Evolutionary conservation across 2,797 vertebrate species (phyloP), one percentile per base, ranked within the genome.

Genomic region (Rhodeus uyekii): DNA sequence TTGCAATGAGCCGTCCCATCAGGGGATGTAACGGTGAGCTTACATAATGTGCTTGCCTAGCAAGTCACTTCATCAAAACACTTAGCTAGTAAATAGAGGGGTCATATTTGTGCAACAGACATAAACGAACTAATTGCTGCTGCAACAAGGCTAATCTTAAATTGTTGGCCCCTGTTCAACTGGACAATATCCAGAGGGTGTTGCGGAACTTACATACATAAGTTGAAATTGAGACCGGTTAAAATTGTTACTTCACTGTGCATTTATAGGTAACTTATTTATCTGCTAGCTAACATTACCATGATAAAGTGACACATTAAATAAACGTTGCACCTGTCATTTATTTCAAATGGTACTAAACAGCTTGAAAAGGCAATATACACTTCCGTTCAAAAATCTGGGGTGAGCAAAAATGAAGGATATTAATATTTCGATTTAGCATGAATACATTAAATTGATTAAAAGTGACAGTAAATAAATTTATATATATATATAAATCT

Each of bases 221-320:
- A 44, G 4, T 0, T 46, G 38, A 60, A 46, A 34, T 6, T 60
- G 53, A 72, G 50, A 32, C 24, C 2, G 2, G 53, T 34, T 46
- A 18, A 72, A 80, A 44, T 12, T 0, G 53, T 80, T 44, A 80
- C 78, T 60, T 80, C 29, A 80, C 29, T 27, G 48, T 32, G 44
- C 71, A 65, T 36, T 74, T 74, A 81, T 38, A 74, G 80, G 4
- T 24, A 55, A 81, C 61, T 55, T 65, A 75, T 75, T 50, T 74
- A 48, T 65, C 60, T 32, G 18, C n/a, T 29, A 39, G 44, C 36
- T 60, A 80, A 80, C 38, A 39, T 60, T 24, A 71, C 46, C 50
- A 16, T 42, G 69, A 74, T 53, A 74, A 48, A 61, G 58, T 32
- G 69, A 81, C 60, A 2, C 58, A 74, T 65, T 42, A 74, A 39